Evolutionary conservation across 2,797 vertebrate genomes (phyloP), one percentile per base, ranked within the genome.

Genomic region (Avahi laniger): DNA sequence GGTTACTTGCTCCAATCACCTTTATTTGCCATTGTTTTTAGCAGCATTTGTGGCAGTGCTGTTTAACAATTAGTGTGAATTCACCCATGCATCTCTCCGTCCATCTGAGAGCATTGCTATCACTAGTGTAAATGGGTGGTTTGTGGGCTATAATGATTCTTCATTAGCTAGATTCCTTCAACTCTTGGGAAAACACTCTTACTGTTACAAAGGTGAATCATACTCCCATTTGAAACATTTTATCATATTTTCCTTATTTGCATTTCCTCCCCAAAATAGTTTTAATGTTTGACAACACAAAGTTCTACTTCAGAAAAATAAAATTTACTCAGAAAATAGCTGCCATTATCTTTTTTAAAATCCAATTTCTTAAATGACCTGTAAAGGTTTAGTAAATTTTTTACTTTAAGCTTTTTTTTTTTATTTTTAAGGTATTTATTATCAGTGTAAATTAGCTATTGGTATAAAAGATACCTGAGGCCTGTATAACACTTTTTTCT

Each of bases 401-500:
- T 59, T 59, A 54, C 50, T 46, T 75, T 69, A 59, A 61, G 28
- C 24, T 59, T 28, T 59, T 59, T 43, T 52, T 52, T 86, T 92
- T 69, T n/a, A 24, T 72, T 75, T 96, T 93, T 79, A 81, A 92
- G 14, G 18, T 65, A 61, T 72, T 95, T 93, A 57, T 69, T 92
- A 38, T 76, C 30, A 43, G 0, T 80, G 6, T 76, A 70, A 70
- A 48, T 76, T 76, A 69, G 61, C 38, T 89, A 18, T 28, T 84
- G n/a, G 28, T 57, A 2, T 84, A 54, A 94, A 94, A 93, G n/a
- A 24, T 35, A 54, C 5, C 20, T 85, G 4, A 50, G 87, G 70
- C 18, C 7, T 94, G 5, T 35, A 1, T 97, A 89, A 97, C 75
- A 84, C 43, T 69, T 52, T 33, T 94, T 88, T 97, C 4, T 83